phyloP scores from a whole-genome alignment of 2,888 invertebrate species.

The Leptopilina drosophilae region DNA sequence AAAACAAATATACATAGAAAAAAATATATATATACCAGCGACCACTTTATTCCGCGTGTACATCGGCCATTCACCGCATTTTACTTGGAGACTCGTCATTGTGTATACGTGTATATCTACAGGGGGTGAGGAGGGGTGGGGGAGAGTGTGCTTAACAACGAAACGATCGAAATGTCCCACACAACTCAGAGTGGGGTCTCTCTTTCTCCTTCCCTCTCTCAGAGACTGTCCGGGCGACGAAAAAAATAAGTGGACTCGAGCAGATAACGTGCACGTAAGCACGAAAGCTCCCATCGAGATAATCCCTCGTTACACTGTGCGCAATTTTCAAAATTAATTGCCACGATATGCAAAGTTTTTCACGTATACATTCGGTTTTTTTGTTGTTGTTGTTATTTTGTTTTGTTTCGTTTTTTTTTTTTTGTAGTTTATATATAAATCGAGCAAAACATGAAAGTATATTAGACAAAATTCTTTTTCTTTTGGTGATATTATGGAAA shows the following conservation, averaged over 20 bases:
- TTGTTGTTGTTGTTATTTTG: too few relatives aligned
- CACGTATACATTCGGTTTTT: background rate
- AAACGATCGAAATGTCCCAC: constrained; percentile 50
- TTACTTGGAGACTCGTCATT: constrained; percentile 44
- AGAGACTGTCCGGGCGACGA: constrained; percentile 47
- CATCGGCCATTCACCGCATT: constrained; percentile 57
- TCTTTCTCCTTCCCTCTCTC: background rate
- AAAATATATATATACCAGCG: constrained; percentile 44
- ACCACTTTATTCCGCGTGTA: constrained; percentile 57
- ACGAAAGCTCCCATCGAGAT: constrained; percentile 54
- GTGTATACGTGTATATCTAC: constrained; percentile 3
- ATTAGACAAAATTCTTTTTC: background rate
- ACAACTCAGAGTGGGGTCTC: constrained; percentile 36
- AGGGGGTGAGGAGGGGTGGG: background rate
- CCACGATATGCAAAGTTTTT: constrained; percentile 28
- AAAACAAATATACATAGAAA: background rate
- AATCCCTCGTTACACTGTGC: constrained; percentile 39
- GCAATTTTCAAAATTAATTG: constrained; percentile 33
- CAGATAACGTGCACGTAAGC: constrained; percentile 56
- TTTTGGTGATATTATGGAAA: background rate
- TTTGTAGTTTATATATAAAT: background rate
- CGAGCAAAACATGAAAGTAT: background rate
- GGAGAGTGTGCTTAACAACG: constrained; percentile 46
- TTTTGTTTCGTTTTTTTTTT: too few relatives aligned
- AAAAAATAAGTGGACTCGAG: constrained; percentile 51